Evolutionary conservation across 1,140 invertebrate species (phyloP).

Genomic region (Dendroctonus valens): DNA sequence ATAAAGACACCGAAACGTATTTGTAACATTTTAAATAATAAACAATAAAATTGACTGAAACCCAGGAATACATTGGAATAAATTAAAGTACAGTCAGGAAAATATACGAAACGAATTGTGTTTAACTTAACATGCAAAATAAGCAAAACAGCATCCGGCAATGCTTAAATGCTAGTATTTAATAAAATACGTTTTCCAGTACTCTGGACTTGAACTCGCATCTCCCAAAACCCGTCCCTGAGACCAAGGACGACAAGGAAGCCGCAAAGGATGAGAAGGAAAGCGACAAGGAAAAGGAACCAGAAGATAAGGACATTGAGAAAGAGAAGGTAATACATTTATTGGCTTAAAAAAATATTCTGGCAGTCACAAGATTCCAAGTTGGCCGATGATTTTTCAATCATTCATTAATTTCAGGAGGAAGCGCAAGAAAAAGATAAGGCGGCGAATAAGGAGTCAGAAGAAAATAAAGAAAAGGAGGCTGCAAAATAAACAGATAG

Average conservation of each 20-base stretch:
- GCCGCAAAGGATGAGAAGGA: conserved; percentile 70
- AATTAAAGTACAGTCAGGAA: no score
- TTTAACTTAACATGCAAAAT: no score
- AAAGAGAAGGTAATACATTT: conserved; percentile 63
- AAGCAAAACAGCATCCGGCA: background rate
- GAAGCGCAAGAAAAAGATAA: conserved; percentile 66
- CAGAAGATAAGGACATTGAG: conserved; percentile 66
- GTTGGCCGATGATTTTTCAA: no score
- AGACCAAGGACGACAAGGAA: conserved; percentile 77
- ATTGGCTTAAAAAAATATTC: background rate
- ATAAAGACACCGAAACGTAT: no score
- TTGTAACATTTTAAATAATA: no score
- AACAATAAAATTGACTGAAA: no score
- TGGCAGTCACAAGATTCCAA: no score
- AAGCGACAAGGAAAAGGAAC: conserved; percentile 62
- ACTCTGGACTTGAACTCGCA: conserved; percentile 79
- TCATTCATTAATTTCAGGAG: conserved; percentile 46
- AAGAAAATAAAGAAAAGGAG: conserved; percentile 74
- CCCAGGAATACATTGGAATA: no score
- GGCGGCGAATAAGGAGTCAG: conserved; percentile 66
- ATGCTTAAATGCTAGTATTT: conserved; percentile 6
- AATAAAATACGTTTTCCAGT: conserved; percentile 9
- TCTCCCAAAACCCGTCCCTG: conserved; percentile 72
- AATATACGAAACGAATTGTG: no score
- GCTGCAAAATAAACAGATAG: conserved; percentile 53